A percentile compares a stretch with the other conserved stretches of the same genome.
These are phyloP conservation scores for Sinocyclocheilus anophthalmus DNA, from an alignment of 2,113 vertebrate genomes.

Conservation along the genomic window DNA sequence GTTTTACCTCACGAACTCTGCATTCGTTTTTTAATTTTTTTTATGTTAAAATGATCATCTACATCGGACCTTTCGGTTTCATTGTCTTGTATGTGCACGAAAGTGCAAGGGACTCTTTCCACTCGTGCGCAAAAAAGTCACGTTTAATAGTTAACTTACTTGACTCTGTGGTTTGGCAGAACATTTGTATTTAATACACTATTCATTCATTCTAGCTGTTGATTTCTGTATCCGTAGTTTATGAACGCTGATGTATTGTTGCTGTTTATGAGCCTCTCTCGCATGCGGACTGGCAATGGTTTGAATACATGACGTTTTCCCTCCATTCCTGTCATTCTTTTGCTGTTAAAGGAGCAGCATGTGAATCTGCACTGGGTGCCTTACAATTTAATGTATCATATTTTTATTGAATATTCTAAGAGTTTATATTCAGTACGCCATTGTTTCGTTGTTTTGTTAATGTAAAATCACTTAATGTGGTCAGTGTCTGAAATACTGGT, in stretches of 20 bases:
- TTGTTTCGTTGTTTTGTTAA: background rate
- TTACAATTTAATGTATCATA: background rate
- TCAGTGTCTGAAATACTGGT: background rate
- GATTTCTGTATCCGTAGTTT: background rate
- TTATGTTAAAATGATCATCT: background rate
- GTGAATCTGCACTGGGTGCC: background rate
- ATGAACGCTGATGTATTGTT: background rate
- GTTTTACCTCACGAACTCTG: background rate
- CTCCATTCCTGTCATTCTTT: constrained; percentile 63
- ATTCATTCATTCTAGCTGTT: background rate
- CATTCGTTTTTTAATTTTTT: background rate
- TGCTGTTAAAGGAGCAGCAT: constrained; percentile 64
- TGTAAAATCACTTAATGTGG: background rate
- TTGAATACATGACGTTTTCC: constrained; percentile 77
- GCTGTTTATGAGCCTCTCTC: background rate
- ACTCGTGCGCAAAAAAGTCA: background rate
- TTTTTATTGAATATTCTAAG: background rate
- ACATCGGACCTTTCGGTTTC: background rate
- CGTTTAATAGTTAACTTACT: background rate
- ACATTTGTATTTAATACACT: background rate
- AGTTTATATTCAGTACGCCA: background rate
- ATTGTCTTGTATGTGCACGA: background rate
- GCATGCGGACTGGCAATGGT: constrained; percentile 31
- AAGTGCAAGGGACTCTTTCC: background rate
- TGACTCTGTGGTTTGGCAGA: background rate